Conservation (phyloP, 1,140 invertebrate species). For the Drepana arcuata region DNA sequence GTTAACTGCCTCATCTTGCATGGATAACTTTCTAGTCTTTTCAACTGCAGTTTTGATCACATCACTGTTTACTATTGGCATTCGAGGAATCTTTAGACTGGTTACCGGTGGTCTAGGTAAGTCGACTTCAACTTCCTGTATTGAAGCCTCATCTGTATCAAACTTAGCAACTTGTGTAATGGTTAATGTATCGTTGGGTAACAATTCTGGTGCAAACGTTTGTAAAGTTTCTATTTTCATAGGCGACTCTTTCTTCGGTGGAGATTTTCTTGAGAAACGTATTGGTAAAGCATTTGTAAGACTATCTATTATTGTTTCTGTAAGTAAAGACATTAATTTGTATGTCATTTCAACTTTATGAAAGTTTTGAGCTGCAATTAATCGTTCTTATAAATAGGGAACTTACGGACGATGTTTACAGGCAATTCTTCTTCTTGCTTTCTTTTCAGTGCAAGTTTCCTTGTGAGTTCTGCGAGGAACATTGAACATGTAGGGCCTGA, state of each 20-base stretch:
- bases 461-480: constrained; percentile 49
- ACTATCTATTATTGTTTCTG: constrained; percentile 51
- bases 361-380: background rate
- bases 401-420: constrained; percentile 51
- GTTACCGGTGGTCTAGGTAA: too few relatives aligned
- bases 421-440: constrained; percentile 37
- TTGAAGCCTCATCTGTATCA: constrained; percentile 7
- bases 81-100: constrained; percentile 9
- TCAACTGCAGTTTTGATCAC: constrained; percentile 31
- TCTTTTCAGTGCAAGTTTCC: constrained; percentile 42
- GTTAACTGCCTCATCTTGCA: constrained; percentile 41
- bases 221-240: constrained; percentile 50
- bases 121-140: constrained; percentile 11
- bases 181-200: constrained; percentile 35
- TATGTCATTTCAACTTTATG: background rate
- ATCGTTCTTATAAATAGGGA: background rate
- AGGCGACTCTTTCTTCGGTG: constrained; percentile 33
- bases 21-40: constrained; percentile 16
- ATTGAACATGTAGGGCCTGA: constrained; percentile 51
- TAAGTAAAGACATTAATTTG: constrained; percentile 6
- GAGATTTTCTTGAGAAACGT: constrained; percentile 31
- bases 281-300: constrained; percentile 46
- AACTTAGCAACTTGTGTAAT: constrained; percentile 15
- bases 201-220: constrained; percentile 42
- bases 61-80: constrained; percentile 48